Evolutionary conservation across 2,113 vertebrate species (phyloP).

Genomic region (Gopherus flavomarginatus): DNA sequence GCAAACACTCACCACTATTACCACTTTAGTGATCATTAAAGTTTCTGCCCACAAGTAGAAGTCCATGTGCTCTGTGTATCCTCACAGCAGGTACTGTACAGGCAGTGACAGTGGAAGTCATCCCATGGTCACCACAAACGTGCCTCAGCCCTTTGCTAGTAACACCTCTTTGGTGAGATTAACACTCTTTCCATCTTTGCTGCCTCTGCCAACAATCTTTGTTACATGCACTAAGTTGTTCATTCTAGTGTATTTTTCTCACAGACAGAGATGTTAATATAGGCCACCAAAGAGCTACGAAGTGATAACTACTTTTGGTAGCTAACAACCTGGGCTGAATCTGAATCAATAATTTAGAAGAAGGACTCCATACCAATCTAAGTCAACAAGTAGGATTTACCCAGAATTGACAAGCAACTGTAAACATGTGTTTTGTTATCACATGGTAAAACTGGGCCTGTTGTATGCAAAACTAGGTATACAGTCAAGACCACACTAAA

Average conservation of each 20-base stretch:
- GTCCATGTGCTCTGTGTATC: not conserved
- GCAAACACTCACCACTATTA: not conserved
- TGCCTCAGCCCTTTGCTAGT: not conserved
- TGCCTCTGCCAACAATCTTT: not conserved
- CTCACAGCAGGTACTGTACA: not conserved
- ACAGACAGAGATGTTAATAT: rapidly evolving
- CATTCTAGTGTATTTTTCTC: not conserved
- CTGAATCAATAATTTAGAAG: not conserved
- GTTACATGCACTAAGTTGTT: rapidly evolving
- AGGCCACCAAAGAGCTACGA: not conserved
- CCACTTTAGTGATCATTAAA: not conserved
- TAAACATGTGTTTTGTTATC: not conserved
- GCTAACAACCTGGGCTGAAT: not conserved
- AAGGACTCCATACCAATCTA: not conserved
- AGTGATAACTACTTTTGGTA: not conserved
- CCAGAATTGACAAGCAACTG: rapidly evolving
- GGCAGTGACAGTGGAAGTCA: not conserved
- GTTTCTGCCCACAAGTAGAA: not conserved
- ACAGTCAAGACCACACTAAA: not conserved
- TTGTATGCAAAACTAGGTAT: not conserved
- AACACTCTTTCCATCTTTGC: not conserved
- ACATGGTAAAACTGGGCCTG: not conserved
- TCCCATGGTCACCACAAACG: not conserved
- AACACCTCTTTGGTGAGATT: not conserved
- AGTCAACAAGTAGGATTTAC: not conserved